Conservation (phyloP, 1,140 invertebrate species). For the Caenorhabditis tropicalis region DNA sequence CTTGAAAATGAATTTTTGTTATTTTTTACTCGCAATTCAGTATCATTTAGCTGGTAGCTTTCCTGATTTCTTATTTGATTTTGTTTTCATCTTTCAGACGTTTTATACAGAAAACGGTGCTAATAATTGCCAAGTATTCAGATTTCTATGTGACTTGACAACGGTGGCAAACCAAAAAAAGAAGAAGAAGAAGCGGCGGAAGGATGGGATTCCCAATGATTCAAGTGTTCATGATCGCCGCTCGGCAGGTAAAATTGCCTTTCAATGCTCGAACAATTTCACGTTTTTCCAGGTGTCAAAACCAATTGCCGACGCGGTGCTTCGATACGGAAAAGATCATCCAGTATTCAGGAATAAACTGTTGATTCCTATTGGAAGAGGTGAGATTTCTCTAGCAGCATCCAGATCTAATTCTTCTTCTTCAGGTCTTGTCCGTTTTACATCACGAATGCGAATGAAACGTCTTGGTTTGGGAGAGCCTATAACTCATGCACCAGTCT, state of each 20-base stretch:
- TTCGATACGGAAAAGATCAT: constrained; percentile 57
- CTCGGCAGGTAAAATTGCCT: constrained; percentile 51
- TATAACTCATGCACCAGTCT: constrained; percentile 26
- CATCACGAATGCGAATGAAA: constrained; percentile 55
- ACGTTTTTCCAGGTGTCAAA: constrained; percentile 41
- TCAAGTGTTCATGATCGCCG: constrained; percentile 58
- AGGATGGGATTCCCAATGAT: constrained; percentile 59
- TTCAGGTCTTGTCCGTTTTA: constrained; percentile 45
- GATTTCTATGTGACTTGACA: constrained; percentile 24
- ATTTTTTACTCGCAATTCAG: background rate
- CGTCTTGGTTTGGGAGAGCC: constrained; percentile 48
- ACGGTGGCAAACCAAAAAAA: no score
- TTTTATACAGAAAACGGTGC: background rate
- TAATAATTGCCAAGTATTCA: background rate
- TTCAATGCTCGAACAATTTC: background rate
- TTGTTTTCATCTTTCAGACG: background rate
- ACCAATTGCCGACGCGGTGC: constrained; percentile 54
- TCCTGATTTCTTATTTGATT: background rate
- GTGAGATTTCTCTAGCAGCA: background rate
- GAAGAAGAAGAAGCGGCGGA: background rate
- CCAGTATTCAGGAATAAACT: constrained; percentile 50
- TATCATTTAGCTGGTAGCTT: background rate
- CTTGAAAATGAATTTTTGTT: background rate
- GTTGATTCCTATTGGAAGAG: constrained; percentile 55
- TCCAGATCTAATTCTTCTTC: no score